phyloP scores from a whole-genome alignment of 2,797 vertebrate species.

The Austrolebias charrua region DNA sequence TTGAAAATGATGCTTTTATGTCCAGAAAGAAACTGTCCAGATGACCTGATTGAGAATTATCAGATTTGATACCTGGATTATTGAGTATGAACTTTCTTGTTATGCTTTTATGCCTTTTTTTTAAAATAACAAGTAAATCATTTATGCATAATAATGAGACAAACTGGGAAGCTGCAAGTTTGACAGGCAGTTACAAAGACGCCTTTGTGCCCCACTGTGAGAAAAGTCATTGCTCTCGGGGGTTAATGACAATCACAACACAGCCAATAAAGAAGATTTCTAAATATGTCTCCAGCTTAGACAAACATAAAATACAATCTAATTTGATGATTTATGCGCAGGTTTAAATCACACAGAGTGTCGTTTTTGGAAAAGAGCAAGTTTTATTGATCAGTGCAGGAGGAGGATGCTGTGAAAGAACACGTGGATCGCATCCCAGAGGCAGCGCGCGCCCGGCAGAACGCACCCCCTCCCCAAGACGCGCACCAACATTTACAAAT shows the following conservation, averaged over 20 bases:
- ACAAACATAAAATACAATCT: too few species aligned
- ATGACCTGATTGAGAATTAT: too few species aligned
- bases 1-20: slow-evolving; percentile 4
- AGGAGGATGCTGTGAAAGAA: slow-evolving; percentile 10
- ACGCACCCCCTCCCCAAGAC: slow-evolving; percentile 20
- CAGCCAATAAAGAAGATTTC: background rate
- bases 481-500: slow-evolving; percentile 3
- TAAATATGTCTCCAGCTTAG: background rate
- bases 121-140: slow-evolving; percentile 8
- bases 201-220: background rate
- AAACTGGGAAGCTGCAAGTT: slow-evolving; percentile 9
- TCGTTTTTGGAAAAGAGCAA: background rate
- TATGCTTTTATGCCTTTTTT: too few species aligned
- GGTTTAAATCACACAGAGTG: background rate
- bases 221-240: slow-evolving; percentile 10
- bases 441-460: slow-evolving; percentile 16
- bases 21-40: too few species aligned
- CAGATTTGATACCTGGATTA: too few species aligned
- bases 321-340: background rate
- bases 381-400: slow-evolving; percentile 8
- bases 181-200: background rate
- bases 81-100: too few species aligned
- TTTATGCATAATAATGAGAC: slow-evolving; percentile 24
- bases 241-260: slow-evolving; percentile 13
- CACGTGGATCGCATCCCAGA: slow-evolving; percentile 62